These are phyloP conservation scores for Drosophila rubida DNA, from an alignment of 2,888 invertebrate genomes.

Conservation along the genomic window DNA sequence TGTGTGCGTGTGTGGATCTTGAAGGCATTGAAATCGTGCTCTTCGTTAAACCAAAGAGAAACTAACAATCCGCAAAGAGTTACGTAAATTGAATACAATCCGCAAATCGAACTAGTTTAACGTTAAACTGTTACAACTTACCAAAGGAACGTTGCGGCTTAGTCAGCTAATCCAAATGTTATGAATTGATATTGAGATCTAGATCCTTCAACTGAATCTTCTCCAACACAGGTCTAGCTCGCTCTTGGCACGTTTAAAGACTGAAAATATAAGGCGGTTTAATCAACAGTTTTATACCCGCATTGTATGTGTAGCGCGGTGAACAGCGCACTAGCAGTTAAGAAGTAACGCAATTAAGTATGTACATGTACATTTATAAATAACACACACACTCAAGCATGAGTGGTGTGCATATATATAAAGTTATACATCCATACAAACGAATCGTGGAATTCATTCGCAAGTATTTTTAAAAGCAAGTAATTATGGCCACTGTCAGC, in stretches of 20 bases:
- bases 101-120: not conserved
- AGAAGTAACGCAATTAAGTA: slow-evolving; percentile 35
- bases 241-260: slow-evolving; percentile 44
- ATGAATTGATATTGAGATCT: not conserved
- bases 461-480: slow-evolving; percentile 12
- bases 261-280: slow-evolving; percentile 65
- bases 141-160: slow-evolving; percentile 33
- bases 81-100: slow-evolving; percentile 24
- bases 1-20: not conserved
- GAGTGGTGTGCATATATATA: slow-evolving; percentile 3
- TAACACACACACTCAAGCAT: slow-evolving; percentile 1
- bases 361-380: not conserved
- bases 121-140: slow-evolving; percentile 46
- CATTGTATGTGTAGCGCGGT: slow-evolving; percentile 17
- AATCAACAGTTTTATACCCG: slow-evolving; percentile 65
- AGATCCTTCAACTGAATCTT: slow-evolving; percentile 26
- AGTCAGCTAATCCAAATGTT: slow-evolving; percentile 43
- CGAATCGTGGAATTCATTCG: not conserved
- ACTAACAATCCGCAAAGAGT: slow-evolving; percentile 4
- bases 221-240: slow-evolving; percentile 38
- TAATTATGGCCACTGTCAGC: slow-evolving; percentile 40
- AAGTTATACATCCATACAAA: not conserved
- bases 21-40: slow-evolving; percentile 36
- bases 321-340: slow-evolving; percentile 33
- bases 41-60: slow-evolving; percentile 29